Conservation (phyloP, 2,113 vertebrate genomes). For the Pedionomus torquatus region DNA sequence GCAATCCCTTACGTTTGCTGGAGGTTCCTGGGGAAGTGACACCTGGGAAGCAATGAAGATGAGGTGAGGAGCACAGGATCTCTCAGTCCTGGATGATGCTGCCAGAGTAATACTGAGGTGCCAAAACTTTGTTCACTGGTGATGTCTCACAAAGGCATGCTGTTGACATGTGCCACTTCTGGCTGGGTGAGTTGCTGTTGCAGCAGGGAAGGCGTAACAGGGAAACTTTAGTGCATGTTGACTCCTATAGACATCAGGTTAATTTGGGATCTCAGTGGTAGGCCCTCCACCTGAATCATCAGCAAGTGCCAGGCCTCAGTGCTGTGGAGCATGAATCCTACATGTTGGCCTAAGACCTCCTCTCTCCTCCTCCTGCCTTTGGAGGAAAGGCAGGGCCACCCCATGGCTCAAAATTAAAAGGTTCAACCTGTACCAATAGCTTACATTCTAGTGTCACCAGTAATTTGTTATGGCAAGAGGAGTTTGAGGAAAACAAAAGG, state of each 20-base stretch:
- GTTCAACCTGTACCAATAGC: neutral
- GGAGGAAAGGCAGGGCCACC: neutral
- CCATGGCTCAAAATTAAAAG: neutral
- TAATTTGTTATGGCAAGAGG: neutral
- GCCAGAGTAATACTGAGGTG: neutral
- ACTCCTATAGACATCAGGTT: neutral
- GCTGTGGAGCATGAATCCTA: neutral
- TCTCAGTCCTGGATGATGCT: neutral
- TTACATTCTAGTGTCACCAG: neutral
- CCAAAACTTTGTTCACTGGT: neutral
- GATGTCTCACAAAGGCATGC: neutral
- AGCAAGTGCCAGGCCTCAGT: neutral
- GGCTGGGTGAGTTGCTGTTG: neutral
- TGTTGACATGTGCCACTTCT: neutral
- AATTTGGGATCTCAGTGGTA: neutral
- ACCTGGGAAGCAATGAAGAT: rapidly evolving
- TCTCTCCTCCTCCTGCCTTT: neutral
- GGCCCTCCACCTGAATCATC: neutral
- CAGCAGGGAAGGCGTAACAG: neutral
- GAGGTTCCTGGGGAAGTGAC: neutral
- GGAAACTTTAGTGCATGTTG: neutral
- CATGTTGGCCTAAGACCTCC: neutral
- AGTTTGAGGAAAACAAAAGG: neutral
- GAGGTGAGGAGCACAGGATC: neutral
- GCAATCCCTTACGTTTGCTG: rapidly evolving